These are phyloP conservation scores for Mystacides longicornis DNA, from an alignment of 2,888 invertebrate species.

Conservation along the genomic window DNA sequence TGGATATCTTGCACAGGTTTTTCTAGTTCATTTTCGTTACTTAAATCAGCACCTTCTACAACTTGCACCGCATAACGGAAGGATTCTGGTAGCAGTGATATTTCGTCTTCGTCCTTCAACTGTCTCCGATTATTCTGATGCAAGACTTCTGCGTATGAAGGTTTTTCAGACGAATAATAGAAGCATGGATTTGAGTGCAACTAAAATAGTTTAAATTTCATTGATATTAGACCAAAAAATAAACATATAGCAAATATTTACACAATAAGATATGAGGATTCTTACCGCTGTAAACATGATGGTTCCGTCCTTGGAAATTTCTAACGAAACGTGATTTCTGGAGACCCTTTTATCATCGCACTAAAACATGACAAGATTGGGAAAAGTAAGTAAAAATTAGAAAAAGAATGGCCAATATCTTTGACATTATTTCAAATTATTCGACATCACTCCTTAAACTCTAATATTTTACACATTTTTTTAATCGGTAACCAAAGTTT, in stretches of 20 bases:
- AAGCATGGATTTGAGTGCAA: slow-evolving; percentile 51
- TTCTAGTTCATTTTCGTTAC: no score
- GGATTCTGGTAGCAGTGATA: slow-evolving; percentile 45
- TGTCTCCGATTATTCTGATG: slow-evolving; percentile 32
- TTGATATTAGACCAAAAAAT: not conserved
- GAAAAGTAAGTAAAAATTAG: not conserved
- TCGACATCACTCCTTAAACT: no score
- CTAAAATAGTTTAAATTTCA: slow-evolving; percentile 33
- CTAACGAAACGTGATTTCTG: slow-evolving; percentile 44
- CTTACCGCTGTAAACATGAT: slow-evolving; percentile 37
- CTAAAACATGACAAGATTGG: slow-evolving; percentile 29
- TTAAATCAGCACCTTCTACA: no score
- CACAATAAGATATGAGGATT: not conserved
- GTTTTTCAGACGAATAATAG: slow-evolving; percentile 32
- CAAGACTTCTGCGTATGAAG: slow-evolving; percentile 32
- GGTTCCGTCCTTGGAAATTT: slow-evolving; percentile 33
- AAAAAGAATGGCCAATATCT: no score
- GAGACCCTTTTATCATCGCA: slow-evolving; percentile 48
- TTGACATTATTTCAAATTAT: no score
- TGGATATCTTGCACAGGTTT: not conserved
- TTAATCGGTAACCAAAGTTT: no score
- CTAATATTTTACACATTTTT: no score
- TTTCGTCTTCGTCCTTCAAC: slow-evolving; percentile 44
- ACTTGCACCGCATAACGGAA: slow-evolving; percentile 26
- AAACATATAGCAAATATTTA: not conserved